Evolutionary conservation across 2,113 vertebrate genomes (phyloP), one percentile per base, ranked within the genome.

Genomic region (Trichechus manatus): DNA sequence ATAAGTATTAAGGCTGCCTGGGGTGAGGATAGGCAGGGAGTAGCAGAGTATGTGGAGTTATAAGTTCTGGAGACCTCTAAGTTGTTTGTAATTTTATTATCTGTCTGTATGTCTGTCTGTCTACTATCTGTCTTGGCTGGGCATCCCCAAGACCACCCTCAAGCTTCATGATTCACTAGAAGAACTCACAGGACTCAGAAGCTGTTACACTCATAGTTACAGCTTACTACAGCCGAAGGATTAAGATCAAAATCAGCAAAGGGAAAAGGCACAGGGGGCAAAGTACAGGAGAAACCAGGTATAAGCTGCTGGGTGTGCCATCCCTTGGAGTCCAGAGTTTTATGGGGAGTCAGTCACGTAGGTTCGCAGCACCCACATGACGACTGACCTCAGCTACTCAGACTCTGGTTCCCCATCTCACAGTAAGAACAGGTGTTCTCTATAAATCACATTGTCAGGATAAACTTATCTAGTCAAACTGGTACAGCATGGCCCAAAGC

Each of bases 391-490:
- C 15, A 56, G 10, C 15, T 56, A 15, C 53, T 56, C 53, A 23
- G 72, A 74, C 22, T 25, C 89, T 47, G 19, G 44, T 80, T 89
- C 9, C 42, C 22, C 27, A 89, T n/a, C 39, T 59, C 13, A 44
- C 63, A 44, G 42, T 61, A 87, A 63, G 68, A 84, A 50, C 4
- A 42, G 33, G 33, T 11, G 17, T 72, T 44, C 22, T 42, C 36
- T 4, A 56, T 85, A 79, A 80, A 64, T 93, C 42, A 36, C 33
- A 27, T 44, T 81, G 25, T 59, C 31, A 50, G 9, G 29, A 72
- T 75, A 39, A 93, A 64, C 44, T 82, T 82, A 75, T 29, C 75
- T 77, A 27, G 36, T 87, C 39, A 96, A 29, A 94, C 29, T 53
- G 56, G 31, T 78, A 50, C 15, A 50, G 11, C 39, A 29, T 91